Conservation (phyloP, 2,888 invertebrate species). For the Corythucha ciliata region DNA sequence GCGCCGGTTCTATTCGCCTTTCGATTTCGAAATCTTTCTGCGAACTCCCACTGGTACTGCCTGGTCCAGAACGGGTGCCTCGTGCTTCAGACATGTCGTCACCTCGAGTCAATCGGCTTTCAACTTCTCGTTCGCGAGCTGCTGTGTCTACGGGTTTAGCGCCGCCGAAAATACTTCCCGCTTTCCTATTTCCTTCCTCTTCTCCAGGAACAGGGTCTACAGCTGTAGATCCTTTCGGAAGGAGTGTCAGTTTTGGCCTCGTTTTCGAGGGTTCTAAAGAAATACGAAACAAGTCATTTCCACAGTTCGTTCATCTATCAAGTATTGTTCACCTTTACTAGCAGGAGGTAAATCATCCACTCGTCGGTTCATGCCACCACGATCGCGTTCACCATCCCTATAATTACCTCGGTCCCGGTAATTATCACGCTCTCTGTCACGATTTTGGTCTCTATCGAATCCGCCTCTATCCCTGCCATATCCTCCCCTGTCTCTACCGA, state of each 20-base stretch:
- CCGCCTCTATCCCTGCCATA: slow-evolving; percentile 10
- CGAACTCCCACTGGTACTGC: slow-evolving; percentile 25
- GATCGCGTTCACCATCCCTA: not conserved
- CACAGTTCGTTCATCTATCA: not conserved
- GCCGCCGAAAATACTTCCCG: slow-evolving; percentile 88
- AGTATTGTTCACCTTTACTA: not conserved
- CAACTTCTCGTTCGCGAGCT: slow-evolving; percentile 81
- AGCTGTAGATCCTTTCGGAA: too few relatives aligned
- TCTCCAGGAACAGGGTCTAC: too few relatives aligned
- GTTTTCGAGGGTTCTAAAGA: not conserved
- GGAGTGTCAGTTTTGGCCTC: not conserved
- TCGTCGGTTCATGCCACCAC: not conserved
- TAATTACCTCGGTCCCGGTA: slow-evolving; percentile 14
- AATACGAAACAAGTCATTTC: not conserved
- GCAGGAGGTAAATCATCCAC: slow-evolving; percentile 14
- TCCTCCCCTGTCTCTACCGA: not conserved
- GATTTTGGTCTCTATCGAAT: slow-evolving; percentile 8
- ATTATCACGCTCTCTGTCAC: slow-evolving; percentile 1
- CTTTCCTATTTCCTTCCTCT: too few relatives aligned
- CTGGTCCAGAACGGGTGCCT: slow-evolving; percentile 26
- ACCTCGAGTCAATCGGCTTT: slow-evolving; percentile 54
- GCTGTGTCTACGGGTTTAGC: slow-evolving; percentile 93
- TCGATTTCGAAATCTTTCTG: slow-evolving; percentile 25
- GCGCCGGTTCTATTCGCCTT: slow-evolving; percentile 34
- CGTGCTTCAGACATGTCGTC: slow-evolving; percentile 20